Evolutionary conservation across 2,113 vertebrate genomes (phyloP).

Genomic region (Phaethon lepturus): DNA sequence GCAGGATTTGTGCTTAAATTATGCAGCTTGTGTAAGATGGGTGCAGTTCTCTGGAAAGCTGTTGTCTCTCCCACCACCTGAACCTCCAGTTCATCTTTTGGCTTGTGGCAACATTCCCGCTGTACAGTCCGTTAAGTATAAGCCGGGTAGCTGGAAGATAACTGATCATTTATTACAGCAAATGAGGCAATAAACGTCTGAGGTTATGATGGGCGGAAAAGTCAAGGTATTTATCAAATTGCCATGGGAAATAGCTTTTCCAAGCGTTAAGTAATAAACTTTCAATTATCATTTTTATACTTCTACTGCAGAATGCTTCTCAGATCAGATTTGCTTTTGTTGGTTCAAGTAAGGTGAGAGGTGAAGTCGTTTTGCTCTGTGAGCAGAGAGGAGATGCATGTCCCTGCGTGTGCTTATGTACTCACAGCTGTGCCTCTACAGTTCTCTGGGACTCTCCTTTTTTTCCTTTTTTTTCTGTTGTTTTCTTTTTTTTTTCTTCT

Average conservation of each 20-base stretch:
- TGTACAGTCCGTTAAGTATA: not conserved
- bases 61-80: not conserved
- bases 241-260: slow-evolving; percentile 45
- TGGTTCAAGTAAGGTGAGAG: not conserved
- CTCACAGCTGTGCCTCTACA: not conserved
- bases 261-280: slow-evolving; percentile 49
- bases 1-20: not conserved
- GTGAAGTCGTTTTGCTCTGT: not conserved
- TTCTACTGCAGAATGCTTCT: not conserved
- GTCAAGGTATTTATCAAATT: slow-evolving; percentile 62
- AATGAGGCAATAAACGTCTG: slow-evolving; percentile 55
- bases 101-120: not conserved
- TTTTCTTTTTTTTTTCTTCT: fast-evolving
- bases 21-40: not conserved
- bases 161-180: slow-evolving; percentile 16
- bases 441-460: not conserved
- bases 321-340: slow-evolving; percentile 9
- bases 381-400: not conserved
- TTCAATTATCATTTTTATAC: slow-evolving; percentile 49
- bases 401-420: not conserved
- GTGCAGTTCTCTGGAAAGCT: not conserved
- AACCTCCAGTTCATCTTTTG: not conserved
- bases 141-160: not conserved
- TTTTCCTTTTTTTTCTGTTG: fast-evolving
- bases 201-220: slow-evolving; percentile 34